Evolutionary conservation across 2,797 vertebrate genomes (phyloP).

Genomic region (Peromyscus melanophrys): DNA sequence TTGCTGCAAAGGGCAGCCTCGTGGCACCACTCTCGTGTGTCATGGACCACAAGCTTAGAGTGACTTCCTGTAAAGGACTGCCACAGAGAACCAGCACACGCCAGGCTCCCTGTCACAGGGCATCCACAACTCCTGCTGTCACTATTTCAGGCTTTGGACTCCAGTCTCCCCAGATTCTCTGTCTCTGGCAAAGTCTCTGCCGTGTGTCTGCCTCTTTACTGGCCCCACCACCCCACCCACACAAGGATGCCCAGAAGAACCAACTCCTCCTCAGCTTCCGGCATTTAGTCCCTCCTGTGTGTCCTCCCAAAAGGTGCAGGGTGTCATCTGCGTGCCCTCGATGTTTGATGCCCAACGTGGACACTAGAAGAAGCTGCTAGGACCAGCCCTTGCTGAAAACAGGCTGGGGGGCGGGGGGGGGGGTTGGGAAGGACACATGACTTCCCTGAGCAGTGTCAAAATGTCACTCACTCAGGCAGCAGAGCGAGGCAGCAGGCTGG

Average conservation of each 20-base stretch:
- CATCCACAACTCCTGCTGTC: neutral
- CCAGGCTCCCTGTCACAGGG: neutral
- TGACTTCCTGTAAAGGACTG: neutral
- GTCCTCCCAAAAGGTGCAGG: neutral
- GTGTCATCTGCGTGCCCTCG: neutral
- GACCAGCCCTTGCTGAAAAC: neutral
- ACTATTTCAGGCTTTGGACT: neutral
- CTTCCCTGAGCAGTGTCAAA: neutral
- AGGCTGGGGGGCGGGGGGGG: rapidly evolving
- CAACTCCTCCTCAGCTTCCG: neutral
- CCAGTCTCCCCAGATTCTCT: neutral
- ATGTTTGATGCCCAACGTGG: neutral
- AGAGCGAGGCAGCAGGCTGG: rapidly evolving
- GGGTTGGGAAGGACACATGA: no score
- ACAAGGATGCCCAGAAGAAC: no score
- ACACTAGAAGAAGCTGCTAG: neutral
- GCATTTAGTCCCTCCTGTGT: neutral
- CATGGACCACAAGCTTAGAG: neutral
- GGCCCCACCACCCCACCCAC: rapidly evolving
- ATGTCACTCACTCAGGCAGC: neutral
- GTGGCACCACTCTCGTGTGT: neutral
- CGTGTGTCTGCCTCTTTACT: neutral
- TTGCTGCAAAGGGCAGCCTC: neutral
- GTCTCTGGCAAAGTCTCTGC: neutral
- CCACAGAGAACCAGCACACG: neutral